Conservation (phyloP, 2,797 vertebrate genomes). For the Chiloscyllium punctatum region DNA sequence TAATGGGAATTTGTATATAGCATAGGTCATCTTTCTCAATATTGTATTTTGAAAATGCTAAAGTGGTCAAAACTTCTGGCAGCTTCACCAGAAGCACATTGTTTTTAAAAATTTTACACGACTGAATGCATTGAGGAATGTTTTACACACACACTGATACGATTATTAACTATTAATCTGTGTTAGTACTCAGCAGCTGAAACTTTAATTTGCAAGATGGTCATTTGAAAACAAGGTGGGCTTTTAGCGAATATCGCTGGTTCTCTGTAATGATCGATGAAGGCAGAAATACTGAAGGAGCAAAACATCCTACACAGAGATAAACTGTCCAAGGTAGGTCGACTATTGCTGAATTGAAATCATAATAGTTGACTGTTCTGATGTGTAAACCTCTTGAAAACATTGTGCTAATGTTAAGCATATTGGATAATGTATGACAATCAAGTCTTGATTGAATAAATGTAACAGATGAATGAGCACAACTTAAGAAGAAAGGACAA, state of each 20-base stretch:
- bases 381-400: background rate
- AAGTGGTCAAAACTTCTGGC: background rate
- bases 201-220: background rate
- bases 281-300: background rate
- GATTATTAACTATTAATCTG: background rate
- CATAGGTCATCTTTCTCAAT: background rate
- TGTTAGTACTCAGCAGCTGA: background rate
- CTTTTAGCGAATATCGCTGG: background rate
- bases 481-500: background rate
- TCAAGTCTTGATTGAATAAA: background rate
- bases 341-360: background rate
- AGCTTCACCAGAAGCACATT: background rate
- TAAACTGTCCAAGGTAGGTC: background rate
- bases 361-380: background rate
- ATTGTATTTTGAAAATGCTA: conserved; percentile 2
- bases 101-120: background rate
- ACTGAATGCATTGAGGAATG: background rate
- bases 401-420: background rate
- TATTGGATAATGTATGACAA: background rate
- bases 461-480: background rate
- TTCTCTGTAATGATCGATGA: background rate
- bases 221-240: background rate
- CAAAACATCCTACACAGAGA: background rate
- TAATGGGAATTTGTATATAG: background rate
- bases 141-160: background rate